A percentile compares a stretch with the other conserved stretches of the same genome.
phyloP scores from a whole-genome alignment of 2,113 vertebrate species.

The Callaeas wilsoni region DNA sequence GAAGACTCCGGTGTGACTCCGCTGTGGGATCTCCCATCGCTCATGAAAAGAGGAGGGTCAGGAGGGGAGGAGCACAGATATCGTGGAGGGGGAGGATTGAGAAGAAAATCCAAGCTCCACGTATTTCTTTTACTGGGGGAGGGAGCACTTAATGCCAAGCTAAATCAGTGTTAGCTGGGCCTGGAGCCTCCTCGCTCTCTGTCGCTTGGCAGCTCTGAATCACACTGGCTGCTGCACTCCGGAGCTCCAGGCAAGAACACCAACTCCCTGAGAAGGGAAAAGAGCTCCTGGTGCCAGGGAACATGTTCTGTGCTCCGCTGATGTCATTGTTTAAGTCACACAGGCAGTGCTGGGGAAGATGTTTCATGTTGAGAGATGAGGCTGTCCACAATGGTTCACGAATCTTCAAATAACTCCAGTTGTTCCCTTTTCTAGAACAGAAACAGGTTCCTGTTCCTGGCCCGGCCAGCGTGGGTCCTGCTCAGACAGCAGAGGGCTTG shows the following conservation, averaged over 20 bases:
- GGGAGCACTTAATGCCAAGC: slow-evolving; percentile 31
- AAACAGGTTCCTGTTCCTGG: neutral
- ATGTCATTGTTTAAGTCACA: slow-evolving; percentile 59
- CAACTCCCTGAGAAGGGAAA: slow-evolving; percentile 68
- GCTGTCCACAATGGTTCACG: neutral
- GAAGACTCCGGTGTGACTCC: neutral
- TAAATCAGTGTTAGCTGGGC: slow-evolving; percentile 62
- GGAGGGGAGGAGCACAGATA: neutral
- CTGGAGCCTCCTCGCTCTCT: slow-evolving; percentile 43
- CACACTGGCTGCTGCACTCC: slow-evolving; percentile 48
- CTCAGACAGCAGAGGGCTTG: neutral
- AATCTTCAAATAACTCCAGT: neutral
- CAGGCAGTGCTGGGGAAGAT: neutral
- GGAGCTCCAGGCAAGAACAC: slow-evolving; percentile 62
- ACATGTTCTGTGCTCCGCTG: slow-evolving; percentile 61
- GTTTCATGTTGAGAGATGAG: neutral
- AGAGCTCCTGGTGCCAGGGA: slow-evolving; percentile 62
- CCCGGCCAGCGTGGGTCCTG: too few relatives aligned
- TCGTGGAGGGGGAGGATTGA: neutral
- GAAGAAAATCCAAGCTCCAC: neutral
- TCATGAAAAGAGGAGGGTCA: neutral
- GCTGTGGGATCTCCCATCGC: neutral
- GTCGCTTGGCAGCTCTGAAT: slow-evolving; percentile 67
- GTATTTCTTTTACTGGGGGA: neutral
- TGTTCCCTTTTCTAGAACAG: neutral